A percentile compares a stretch with the other conserved stretches of the same genome.
These are phyloP conservation scores for Drosophila mayaguana DNA, from an alignment of 2,888 invertebrate species.

Conservation along the genomic window DNA sequence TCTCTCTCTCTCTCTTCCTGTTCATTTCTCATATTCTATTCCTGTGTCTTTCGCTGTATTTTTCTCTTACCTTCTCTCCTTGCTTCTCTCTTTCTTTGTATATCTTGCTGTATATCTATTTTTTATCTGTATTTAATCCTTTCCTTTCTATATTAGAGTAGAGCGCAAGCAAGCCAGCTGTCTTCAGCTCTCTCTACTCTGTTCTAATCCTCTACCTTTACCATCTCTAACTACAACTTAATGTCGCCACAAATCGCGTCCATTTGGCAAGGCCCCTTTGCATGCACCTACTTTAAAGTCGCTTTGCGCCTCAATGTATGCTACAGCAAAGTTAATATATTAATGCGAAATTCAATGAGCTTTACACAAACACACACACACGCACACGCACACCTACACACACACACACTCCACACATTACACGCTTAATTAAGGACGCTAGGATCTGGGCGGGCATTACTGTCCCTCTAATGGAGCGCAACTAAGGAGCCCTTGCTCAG, in stretches of 20 bases:
- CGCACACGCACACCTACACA: constrained; percentile 9
- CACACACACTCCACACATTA: constrained; percentile 11
- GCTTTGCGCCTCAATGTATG: constrained; percentile 58
- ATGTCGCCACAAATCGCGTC: constrained; percentile 7
- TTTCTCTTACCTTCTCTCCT: background rate
- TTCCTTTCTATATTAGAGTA: too few species aligned
- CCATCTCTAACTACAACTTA: background rate
- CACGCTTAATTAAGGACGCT: constrained; percentile 67
- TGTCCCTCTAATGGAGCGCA: constrained; percentile 41
- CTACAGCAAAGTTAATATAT: constrained; percentile 65
- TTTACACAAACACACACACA: constrained; percentile 31
- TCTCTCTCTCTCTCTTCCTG: background rate
- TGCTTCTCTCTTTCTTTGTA: background rate
- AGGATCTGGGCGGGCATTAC: constrained; percentile 43
- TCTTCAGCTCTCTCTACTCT: too few species aligned
- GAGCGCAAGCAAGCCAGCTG: too few species aligned
- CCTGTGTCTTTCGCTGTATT: background rate
- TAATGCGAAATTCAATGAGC: constrained; percentile 69
- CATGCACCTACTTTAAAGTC: constrained; percentile 36
- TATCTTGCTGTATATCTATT: background rate
- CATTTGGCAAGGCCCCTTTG: background rate
- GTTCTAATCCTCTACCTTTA: background rate
- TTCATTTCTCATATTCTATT: background rate
- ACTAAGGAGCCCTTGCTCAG: constrained; percentile 13
- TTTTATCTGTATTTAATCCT: too few species aligned